Percentiles rank a stretch among this genome's conserved stretches.
Evolutionary conservation across 2,888 invertebrate species (phyloP).

Genomic region (Thereva nobilitata): DNA sequence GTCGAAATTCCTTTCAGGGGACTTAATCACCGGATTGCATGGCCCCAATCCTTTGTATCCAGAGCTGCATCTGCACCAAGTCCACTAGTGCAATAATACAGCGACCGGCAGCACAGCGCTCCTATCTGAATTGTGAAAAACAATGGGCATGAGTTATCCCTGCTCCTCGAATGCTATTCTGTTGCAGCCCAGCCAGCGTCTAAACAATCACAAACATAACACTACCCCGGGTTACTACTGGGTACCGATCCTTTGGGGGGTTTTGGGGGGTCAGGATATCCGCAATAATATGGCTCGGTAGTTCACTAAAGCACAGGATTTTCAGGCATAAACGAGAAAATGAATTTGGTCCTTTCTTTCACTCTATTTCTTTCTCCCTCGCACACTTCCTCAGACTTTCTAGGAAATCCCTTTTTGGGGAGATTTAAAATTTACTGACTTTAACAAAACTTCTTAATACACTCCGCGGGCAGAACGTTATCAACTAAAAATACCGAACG

Average conservation of each 20-base stretch:
- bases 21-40: slow-evolving; percentile 35
- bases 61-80: slow-evolving; percentile 2
- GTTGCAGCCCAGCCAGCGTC: slow-evolving; percentile 6
- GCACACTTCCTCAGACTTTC: too few species aligned
- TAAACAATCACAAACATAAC: slow-evolving; percentile 29
- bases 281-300: slow-evolving; percentile 19
- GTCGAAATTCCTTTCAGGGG: slow-evolving; percentile 26
- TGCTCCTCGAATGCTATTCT: not conserved
- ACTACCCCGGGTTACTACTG: slow-evolving; percentile 1
- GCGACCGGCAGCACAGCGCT: not conserved
- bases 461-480: too few species aligned
- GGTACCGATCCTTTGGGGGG: not conserved
- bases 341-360: not conserved
- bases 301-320: slow-evolving; percentile 16
- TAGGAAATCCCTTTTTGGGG: too few species aligned
- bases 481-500: not conserved
- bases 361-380: too few species aligned
- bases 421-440: too few species aligned
- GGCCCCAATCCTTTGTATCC: slow-evolving; percentile 24
- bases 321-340: slow-evolving; percentile 11
- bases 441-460: too few species aligned
- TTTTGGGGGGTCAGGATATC: slow-evolving; percentile 27
- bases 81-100: not conserved
- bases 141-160: slow-evolving; percentile 2
- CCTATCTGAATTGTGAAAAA: not conserved